These are phyloP conservation scores for Ctenosaura bakeri DNA, from an alignment of 2,797 vertebrate species.

Conservation along the genomic window DNA sequence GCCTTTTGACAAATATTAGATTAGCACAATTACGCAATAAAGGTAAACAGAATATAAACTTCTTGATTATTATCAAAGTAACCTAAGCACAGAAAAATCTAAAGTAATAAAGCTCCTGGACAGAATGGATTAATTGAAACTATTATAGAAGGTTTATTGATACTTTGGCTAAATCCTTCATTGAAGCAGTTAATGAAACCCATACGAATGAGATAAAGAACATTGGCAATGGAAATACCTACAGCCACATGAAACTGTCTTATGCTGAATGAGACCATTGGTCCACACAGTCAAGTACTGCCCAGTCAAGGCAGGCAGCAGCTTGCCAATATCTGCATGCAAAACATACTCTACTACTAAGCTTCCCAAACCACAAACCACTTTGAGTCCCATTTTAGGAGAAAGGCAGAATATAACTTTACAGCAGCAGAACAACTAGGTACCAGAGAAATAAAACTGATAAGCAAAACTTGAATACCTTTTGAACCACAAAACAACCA, in stretches of 20 bases:
- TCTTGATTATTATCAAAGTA: not conserved
- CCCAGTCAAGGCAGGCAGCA: not conserved
- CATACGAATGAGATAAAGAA: not conserved
- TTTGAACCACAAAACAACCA: not conserved
- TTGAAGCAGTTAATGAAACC: constrained; percentile 4
- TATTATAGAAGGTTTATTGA: not conserved
- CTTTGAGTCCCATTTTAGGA: too few relatives aligned
- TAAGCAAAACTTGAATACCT: too few relatives aligned
- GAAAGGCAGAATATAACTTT: too few relatives aligned
- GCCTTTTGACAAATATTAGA: not conserved
- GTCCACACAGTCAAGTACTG: not conserved
- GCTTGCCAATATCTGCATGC: not conserved
- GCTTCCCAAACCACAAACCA: not conserved
- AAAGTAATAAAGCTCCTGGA: not conserved
- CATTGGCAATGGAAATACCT: not conserved
- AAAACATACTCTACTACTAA: not conserved
- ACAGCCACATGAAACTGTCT: not conserved
- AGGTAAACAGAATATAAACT: not conserved
- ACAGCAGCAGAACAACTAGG: too few relatives aligned
- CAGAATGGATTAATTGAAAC: not conserved
- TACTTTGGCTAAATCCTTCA: not conserved
- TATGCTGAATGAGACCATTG: not conserved
- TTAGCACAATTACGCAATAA: not conserved
- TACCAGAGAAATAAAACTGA: too few relatives aligned
- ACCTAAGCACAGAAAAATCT: not conserved